These are phyloP conservation scores for Caenorhabditis afra DNA, from an alignment of 2,888 invertebrate species.

Conservation along the genomic window DNA sequence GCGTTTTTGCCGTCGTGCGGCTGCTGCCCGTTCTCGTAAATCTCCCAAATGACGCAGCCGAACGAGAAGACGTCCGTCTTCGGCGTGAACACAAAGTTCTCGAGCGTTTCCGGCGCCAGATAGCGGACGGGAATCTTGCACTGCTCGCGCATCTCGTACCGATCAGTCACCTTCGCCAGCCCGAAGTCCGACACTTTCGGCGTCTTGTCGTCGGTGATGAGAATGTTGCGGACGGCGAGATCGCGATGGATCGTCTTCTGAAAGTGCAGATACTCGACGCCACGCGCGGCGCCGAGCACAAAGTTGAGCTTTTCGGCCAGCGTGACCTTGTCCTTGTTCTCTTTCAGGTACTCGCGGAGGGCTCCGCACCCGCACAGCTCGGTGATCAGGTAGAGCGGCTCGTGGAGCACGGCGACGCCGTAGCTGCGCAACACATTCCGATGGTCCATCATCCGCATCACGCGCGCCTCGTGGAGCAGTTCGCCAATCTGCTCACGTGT, in stretches of 20 bases:
- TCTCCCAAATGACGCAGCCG: constrained; percentile 61
- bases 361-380: constrained; percentile 39
- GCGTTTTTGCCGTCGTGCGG: constrained; percentile 54
- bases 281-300: constrained; percentile 42
- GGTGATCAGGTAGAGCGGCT: constrained; percentile 45
- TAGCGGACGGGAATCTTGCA: constrained; percentile 51
- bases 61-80: constrained; percentile 62
- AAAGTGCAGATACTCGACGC: constrained; percentile 59
- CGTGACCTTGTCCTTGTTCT: constrained; percentile 31
- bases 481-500: constrained; percentile 25
- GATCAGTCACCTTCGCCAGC: constrained; percentile 35
- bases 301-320: constrained; percentile 25
- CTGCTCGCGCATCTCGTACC: constrained; percentile 41
- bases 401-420: constrained; percentile 39
- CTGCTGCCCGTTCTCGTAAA: constrained; percentile 52
- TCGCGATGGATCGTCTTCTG: constrained; percentile 52
- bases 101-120: constrained; percentile 56
- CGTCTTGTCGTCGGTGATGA: constrained; percentile 37
- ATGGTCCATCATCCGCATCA: constrained; percentile 43
- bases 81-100: constrained; percentile 46
- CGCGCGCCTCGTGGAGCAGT: constrained; percentile 44
- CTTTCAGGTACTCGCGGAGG: constrained; percentile 42
- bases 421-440: constrained; percentile 40
- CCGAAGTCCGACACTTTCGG: constrained; percentile 50
- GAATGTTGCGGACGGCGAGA: constrained; percentile 45